Base-by-base conservation (phyloP, 2,888 invertebrate species). In the Brachycybe producta region DNA sequence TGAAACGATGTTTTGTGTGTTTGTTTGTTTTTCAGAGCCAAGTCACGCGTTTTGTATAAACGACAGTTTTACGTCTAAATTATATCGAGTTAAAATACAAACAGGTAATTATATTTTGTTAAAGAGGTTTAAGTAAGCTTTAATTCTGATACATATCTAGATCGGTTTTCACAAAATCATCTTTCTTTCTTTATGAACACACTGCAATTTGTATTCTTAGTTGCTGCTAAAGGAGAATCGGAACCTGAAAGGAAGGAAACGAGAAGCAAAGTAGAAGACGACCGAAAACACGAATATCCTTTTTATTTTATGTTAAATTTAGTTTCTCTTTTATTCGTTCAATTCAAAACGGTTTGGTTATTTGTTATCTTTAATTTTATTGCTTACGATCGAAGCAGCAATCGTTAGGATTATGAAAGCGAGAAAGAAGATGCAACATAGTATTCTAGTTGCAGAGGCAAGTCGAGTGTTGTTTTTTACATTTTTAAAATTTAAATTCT, bases 361-460 rank as follows among this genome's bases (percentile, higher is more conserved):
- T 8, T 15, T 8, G 8, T 8, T 15, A 38, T 8, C 8, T 38
- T 15, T 38, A 38, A 11, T 8, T 38, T 24, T 34, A 11, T 51
- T 17, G 8, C n/a, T 24, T 51, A 56, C 63, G 74, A 97, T 98
- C 60, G 98, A 98, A 73, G 97, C 97, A 44, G 97, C 97, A 56
- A 94, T 98, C 65, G 97, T 98, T 56, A 79, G 94, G 65, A 95
- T 98, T 66, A 98, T 98, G 98, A 98, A 98, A 72, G 87, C 92
- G 43, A 76, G 97, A 58, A 94, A 95, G 75, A 81, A 84, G 63
- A 83, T 97, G 80, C 78, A 66, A 53, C 73, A 74, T 62, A 92
- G 92, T 67, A 79, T 90, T 61, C 77, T 98, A 58, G 90, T 97
- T 15, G 34, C 41, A 49, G 46, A 40, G 19, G 49, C 30, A 2